Evolutionary conservation across 2,797 vertebrate genomes (phyloP), one percentile per base, ranked within the genome.

Genomic region (Ibycter americanus): DNA sequence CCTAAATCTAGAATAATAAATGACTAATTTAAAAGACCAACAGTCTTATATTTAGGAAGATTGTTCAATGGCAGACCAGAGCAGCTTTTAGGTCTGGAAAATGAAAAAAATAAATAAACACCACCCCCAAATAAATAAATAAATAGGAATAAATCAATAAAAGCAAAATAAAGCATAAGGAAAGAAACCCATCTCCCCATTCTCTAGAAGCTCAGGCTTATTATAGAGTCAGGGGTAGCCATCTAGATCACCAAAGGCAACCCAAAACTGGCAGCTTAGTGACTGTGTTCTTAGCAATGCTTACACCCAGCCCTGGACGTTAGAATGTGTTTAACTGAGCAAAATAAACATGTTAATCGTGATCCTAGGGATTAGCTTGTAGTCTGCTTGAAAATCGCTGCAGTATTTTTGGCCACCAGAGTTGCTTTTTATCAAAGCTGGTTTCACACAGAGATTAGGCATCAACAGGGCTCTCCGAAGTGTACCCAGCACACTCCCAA

Each of bases 291-390:
- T 76, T 72, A 95, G 58, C 42, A 76, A 40, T 40, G 73, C 91
- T 90, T 91, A 59, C 44, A 92, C 21, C 80, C 58, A 91, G 47
- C 5, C 27, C 44, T 80, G 70, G 62, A 91, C 93, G 82, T 90
- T 70, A 80, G 70, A 87, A 70, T 94, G 80, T 95, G 85, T 95
- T 96, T 96, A 96, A 85, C 81, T 67, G 87, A 91, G 29, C 55
- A 95, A 97, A 96, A 93, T 83, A 96, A 96, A 96, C 88, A 95
- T 59, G 80, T 89, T 96, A 89, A 92, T 95, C 85, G 82, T 95
- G 94, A 96, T 95, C 73, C 79, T 7, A 7, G 42, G 93, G 94
- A 97, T 97, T 96, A 94, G 42, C 52, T 63, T 80, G 55, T 63
- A 84, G 70, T 56, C 58, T 66, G 88, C 83, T 79, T 55, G 63